Evolutionary conservation across 2,888 invertebrate species (phyloP), one percentile per base, ranked within the genome.

Genomic region (Pogonocherus hispidulus): DNA sequence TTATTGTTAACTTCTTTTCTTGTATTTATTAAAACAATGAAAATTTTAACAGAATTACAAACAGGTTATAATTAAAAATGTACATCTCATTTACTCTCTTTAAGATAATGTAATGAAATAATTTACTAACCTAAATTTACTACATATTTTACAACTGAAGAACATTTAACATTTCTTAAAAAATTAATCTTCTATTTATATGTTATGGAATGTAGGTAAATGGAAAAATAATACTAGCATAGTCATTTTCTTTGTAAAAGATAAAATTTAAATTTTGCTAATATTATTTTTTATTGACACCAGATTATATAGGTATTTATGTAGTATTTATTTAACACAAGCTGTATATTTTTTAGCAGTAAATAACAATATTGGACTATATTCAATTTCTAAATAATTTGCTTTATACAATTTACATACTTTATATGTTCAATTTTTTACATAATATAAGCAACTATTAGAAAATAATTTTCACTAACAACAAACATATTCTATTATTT

Each of bases 361-460:
- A 69, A 67, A 67, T 67, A 72, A 72, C 72, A 72, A 68, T 72
- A 72, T 72, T 66, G 65, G 70, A 72, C 66, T 69, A 71, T 71
- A 46, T 67, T 62, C 51, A 68, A 51, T 56, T 51, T 62, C 65
- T 74, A 72, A 72, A 73, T 73, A 68, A 71, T 70, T 74, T 70
- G 69, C 68, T 73, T 69, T 67, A 74, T 73, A 75, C 71, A 76
- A 75, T 73, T 72, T 76, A 76, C 72, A 75, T 71, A 69, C 41
- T 52, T 69, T 62, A 57, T 72, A 67, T 70, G 72, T 70, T 72
- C 70, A 70, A 32, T 70, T 72, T n/a, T 72, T 69, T 69, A 70
- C 67, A 72, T 63, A 69, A 70, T 66, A 32, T 62, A 70, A 72
- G 72, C 72, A 57, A 35, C 69, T 69, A 70, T 60, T 27, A 46